Evolutionary conservation across 2,888 invertebrate genomes (phyloP).

Genomic region (Apamea monoglypha): DNA sequence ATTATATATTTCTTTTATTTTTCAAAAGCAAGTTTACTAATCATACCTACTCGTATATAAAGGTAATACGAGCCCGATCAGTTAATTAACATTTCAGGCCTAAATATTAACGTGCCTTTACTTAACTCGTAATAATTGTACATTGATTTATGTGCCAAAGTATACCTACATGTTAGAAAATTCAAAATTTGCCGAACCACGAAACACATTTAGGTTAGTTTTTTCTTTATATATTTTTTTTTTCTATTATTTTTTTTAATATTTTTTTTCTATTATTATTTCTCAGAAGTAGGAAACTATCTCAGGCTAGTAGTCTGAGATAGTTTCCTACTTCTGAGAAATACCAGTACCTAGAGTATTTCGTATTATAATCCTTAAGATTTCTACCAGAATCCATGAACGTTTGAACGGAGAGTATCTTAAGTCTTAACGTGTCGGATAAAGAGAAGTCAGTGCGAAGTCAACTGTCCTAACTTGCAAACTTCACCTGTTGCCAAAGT

Average conservation of each 20-base stretch:
- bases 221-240: too few species aligned
- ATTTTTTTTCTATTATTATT: too few species aligned
- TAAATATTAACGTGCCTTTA: background rate
- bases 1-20: background rate
- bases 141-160: background rate
- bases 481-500: constrained; percentile 81
- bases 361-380: constrained; percentile 21
- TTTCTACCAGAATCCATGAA: constrained; percentile 40
- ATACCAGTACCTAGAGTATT: background rate
- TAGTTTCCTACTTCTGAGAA: background rate
- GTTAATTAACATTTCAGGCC: background rate
- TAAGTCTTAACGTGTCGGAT: constrained; percentile 64
- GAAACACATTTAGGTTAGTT: background rate
- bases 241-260: too few species aligned
- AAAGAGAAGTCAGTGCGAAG: constrained; percentile 69
- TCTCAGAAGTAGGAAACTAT: too few species aligned
- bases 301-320: background rate
- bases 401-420: constrained; percentile 49
- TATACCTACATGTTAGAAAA: background rate
- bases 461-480: constrained; percentile 73
- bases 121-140: background rate
- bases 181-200: background rate
- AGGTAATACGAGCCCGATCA: background rate
- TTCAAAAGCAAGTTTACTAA: background rate
- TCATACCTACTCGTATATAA: background rate